These are phyloP conservation scores for Hippocampus barbouri DNA, from an alignment of 2,113 vertebrate species.

Conservation along the genomic window DNA sequence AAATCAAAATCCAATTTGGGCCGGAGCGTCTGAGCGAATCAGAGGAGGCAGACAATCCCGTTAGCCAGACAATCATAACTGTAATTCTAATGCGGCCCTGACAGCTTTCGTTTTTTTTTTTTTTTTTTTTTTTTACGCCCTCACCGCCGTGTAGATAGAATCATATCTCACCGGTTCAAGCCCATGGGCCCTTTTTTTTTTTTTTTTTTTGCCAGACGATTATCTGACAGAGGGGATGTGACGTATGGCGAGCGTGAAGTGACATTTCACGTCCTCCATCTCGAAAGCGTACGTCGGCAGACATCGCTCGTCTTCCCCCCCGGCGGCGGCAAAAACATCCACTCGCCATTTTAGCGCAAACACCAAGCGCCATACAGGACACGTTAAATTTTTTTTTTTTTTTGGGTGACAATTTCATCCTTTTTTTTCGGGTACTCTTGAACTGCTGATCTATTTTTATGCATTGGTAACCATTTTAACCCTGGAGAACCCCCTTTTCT, in stretches of 20 bases:
- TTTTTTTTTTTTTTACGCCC: slow-evolving; percentile 27
- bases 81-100: slow-evolving; percentile 58
- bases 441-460: no score
- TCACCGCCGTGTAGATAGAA: slow-evolving; percentile 34
- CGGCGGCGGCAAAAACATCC: slow-evolving; percentile 16
- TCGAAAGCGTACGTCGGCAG: slow-evolving; percentile 5
- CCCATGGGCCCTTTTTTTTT: slow-evolving; percentile 7
- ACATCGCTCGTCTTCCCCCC: slow-evolving; percentile 44
- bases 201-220: slow-evolving; percentile 22
- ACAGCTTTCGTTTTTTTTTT: slow-evolving; percentile 44
- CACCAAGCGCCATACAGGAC: neutral
- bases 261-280: slow-evolving; percentile 37
- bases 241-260: slow-evolving; percentile 10
- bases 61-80: slow-evolving; percentile 60
- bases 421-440: no score
- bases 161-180: slow-evolving; percentile 48
- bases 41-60: slow-evolving; percentile 53
- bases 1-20: slow-evolving; percentile 67
- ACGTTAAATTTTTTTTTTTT: no score
- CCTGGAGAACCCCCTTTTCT: no score
- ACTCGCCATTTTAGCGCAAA: neutral
- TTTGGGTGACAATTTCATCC: no score
- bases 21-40: slow-evolving; percentile 45
- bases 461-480: no score
- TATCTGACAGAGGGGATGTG: slow-evolving; percentile 16